Base-by-base conservation (phyloP, 2,888 invertebrate genomes). In the Muschampia plurimacula region DNA sequence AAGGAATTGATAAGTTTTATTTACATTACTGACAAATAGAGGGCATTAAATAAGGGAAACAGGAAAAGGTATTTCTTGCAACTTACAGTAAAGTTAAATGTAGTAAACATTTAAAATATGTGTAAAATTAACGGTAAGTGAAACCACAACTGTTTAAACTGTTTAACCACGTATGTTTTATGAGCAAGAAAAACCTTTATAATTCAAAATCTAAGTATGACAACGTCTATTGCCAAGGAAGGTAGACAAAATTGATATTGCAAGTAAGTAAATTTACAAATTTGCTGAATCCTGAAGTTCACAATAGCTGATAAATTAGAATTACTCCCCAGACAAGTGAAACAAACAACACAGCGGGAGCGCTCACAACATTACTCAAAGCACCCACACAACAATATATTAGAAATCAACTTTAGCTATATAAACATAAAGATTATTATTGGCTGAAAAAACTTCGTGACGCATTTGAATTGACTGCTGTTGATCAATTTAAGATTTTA, bases 311-410 rank as follows among this genome's bases (percentile, higher is more conserved):
- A 86, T 87, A 85, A 85, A 87, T 84, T 86, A 79, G 83, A 86
- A 87, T 86, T 85, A 84, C 81, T 79, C 62, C 77, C 82, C 85
- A 82, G 89, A 88, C 87, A 87, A 84, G 79, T 83, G 83, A 83
- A 84, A 83, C 89, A 87, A 90, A 89, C 86, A 85, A 87, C 87
- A 57, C 90, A 87, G 89, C 89, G 80, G 89, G 89, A 77, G 80
- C 75, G 75, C 81, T 75, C 75, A 77, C 78, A 78, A 78, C 77
- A 75, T 77, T 74, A 74, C 74, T 76, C 74, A 75, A 67, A 63
- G 68, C 75, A 64, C 71, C 74, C 73, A 69, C 73, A 70, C 73
- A 66, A 70, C 64, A 69, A 69, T 74, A 76, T 69, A 74, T 74
- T 72, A 79, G 79, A 9, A 77, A 74, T 75, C 67, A 80, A 79